Evolutionary conservation across 53 echinoderm and acorn worm species (phyloP), one percentile per base, ranked within the genome.

Genomic region (Hippasteria phrygiana): DNA sequence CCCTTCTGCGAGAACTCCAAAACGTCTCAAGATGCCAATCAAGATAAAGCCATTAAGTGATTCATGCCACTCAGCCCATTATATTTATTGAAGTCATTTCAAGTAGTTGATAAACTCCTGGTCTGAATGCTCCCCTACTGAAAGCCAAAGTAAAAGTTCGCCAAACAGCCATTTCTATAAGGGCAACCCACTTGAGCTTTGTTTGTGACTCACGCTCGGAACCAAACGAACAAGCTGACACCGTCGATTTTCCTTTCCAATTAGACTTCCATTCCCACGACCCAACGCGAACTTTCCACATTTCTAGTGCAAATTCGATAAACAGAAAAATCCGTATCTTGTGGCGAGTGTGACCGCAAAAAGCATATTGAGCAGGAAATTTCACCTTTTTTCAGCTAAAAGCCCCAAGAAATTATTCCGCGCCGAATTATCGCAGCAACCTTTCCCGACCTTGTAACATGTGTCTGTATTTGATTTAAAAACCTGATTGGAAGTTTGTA

Each of bases 91-190:
- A 73, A 66, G 16, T 42, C 9, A 31, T 73, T 73, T 73, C 26
- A 42, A 73, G 43, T 73, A 22, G 24, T 73, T 73, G n/a, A 73
- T 73, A 43, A 73, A 73, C 73, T 41, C 4, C 59, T 24, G 8
- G n/a, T 18, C 59, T 59, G 18, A 3, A n/a, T n/a, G n/a, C n/a
- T n/a, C n/a, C n/a, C n/a, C n/a, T n/a, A 26, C 6, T 24, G n/a
- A 20, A 59, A 59, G 7, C n/a, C 59, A 24, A 59, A 54, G 17
- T 16, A 17, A n/a, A n/a, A n/a, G 20, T 63, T 63, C 36, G 10
- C 69, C 69, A 67, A 33, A 59, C n/a, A 67, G 36, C 69, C n/a
- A n/a, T n/a, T n/a, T n/a, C n/a, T 67, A 17, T 67, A 33, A 67
- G 26, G 69, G 18, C 34, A 26, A 67, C 37, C 69, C 69, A 67